Base-by-base conservation (phyloP, 1,140 invertebrate species). In the Wasmannia auropunctata region DNA sequence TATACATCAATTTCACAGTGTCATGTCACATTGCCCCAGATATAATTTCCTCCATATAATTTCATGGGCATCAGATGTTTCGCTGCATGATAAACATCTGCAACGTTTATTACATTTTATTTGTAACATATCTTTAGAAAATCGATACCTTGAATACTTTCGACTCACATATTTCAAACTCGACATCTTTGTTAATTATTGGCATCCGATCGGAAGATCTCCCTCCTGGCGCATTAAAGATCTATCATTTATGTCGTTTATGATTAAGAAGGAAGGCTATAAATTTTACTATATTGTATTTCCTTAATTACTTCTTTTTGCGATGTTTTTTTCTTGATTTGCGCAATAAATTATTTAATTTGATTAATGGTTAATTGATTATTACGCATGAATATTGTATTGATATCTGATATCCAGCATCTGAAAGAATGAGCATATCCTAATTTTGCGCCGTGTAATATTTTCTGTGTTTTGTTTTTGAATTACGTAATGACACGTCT, bases 391-490 rank as follows among this genome's bases (percentile, higher is more conserved):
- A 25, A 56, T 51, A n/a, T n/a, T n/a, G 2, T 46, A 58, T 43
- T 58, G 60, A 81, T 58, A 80, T 69, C 34, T n/a, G 58, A 80
- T 81, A 72, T 58, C 11, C 19, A 58, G 7, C n/a, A 25, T 5
- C 16, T 43, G 22, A 16, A 51, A 81, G 25, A 72, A 43, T 72
- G 19, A 46, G 37, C 7, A 49, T 34, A 28, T 80, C 25, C 65
- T 72, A 81, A 81, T 72, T 81, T 58, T 34, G 37, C 3, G 11
- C 14, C 8, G 11, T 72, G 25, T 72, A 72, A 81, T 81, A 72
- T 72, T 58, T 10, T 14, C 25, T 37, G 11, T 34, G 37, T 43
- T 56, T 25, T 81, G 10, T 58, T 60, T 58, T 81, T 22, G 2
- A 72, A 81, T 81, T 81, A 72, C 37, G 37, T 70, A 81, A 81